phyloP scores from a whole-genome alignment of 1,140 invertebrate genomes.

The Bombus sibiricus region DNA sequence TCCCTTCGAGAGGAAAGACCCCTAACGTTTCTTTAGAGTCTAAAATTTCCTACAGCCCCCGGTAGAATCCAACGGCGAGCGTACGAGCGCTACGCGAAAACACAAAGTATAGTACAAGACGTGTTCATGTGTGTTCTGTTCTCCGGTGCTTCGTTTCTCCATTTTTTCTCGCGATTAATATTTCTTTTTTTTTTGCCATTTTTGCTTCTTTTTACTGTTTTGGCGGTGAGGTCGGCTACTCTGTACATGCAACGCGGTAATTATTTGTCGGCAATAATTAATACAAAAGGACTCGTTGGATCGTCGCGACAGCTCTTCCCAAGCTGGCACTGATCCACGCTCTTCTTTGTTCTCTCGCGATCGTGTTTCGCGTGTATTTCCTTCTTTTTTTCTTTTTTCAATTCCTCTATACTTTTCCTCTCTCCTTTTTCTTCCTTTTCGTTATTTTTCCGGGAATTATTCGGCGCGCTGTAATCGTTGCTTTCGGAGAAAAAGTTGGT shows the following conservation, averaged over 20 bases:
- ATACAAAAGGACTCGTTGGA: constrained; percentile 55
- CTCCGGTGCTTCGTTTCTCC: constrained; percentile 7
- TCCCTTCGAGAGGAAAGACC: neutral
- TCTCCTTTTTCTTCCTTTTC: neutral
- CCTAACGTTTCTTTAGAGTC: neutral
- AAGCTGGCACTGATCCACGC: constrained; percentile 2
- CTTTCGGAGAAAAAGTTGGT: neutral
- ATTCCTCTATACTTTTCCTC: neutral
- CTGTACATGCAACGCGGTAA: constrained; percentile 52
- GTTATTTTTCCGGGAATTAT: neutral
- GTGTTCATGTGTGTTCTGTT: neutral
- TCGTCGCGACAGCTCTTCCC: constrained; percentile 19
- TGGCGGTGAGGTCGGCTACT: constrained; percentile 45
- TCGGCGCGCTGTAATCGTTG: neutral
- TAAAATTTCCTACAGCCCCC: neutral
- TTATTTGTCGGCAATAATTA: constrained; percentile 57
- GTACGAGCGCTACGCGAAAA: neutral
- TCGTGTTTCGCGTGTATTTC: neutral
- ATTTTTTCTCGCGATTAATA: neutral
- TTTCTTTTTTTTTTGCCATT: neutral
- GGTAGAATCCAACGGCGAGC: neutral
- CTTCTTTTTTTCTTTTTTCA: too few species aligned
- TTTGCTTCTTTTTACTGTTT: neutral
- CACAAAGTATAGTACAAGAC: neutral
- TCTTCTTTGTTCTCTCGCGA: constrained; percentile 20